Conservation (phyloP, 1,140 invertebrate genomes). For the Nephila pilipes region DNA sequence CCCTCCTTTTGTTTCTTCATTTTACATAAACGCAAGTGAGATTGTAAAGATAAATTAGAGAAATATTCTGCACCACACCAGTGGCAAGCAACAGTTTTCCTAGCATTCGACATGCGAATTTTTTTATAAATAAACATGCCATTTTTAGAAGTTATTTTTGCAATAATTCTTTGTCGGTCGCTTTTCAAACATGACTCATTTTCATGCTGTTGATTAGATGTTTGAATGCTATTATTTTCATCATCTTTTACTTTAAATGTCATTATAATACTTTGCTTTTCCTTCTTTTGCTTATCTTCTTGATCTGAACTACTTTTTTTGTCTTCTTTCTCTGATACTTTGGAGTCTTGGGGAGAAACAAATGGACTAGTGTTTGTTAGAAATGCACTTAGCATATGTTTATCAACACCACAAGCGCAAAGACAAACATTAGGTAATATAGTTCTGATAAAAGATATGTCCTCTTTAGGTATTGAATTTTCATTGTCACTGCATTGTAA, state of each 20-base stretch:
- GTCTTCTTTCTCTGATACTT: neutral
- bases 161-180: neutral
- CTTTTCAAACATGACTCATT: neutral
- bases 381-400: neutral
- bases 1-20: conserved; percentile 83
- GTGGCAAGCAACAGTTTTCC: conserved; percentile 83
- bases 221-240: neutral
- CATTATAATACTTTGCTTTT: too few relatives aligned
- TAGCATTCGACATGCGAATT: conserved; percentile 83
- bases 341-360: neutral
- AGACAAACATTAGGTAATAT: neutral
- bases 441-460: neutral
- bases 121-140: conserved; percentile 81
- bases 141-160: neutral
- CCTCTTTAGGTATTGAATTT: neutral
- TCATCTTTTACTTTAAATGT: neutral
- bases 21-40: conserved; percentile 82
- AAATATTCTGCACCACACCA: conserved; percentile 83
- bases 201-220: neutral
- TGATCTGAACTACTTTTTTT: neutral
- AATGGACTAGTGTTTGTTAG: conserved; percentile 17
- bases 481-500: neutral
- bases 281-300: too few relatives aligned
- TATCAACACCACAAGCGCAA: conserved; percentile 32
- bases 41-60: conserved; percentile 85